Conservation (phyloP, 2,797 vertebrate genomes). For the Peromyscus nudipes region DNA sequence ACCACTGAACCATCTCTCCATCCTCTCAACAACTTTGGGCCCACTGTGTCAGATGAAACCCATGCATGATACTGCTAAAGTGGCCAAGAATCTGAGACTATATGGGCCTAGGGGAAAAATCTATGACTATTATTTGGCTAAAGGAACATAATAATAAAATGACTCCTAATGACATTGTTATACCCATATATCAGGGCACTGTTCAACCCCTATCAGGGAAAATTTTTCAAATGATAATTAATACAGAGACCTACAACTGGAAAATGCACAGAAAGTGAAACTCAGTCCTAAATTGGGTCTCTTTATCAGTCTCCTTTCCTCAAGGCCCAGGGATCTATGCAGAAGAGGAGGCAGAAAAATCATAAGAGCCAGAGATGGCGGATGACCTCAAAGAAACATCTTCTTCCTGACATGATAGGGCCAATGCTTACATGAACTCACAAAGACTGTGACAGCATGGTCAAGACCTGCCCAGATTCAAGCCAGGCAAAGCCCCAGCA, state of each 20-base stretch:
- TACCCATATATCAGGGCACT: no score
- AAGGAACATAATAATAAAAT: background rate
- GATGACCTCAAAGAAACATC: background rate
- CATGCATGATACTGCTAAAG: background rate
- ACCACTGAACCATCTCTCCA: background rate
- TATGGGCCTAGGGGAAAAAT: background rate
- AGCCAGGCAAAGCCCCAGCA: background rate
- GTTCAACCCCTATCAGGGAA: background rate
- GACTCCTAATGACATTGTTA: background rate
- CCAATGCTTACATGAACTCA: background rate
- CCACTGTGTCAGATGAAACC: background rate
- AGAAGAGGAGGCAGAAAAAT: background rate
- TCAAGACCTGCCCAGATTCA: background rate
- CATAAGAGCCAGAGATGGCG: background rate
- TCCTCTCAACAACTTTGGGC: background rate
- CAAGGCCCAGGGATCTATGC: no score
- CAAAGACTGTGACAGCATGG: background rate
- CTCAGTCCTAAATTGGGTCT: background rate
- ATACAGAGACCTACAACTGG: background rate
- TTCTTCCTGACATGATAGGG: background rate
- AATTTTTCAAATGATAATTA: background rate
- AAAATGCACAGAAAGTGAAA: background rate
- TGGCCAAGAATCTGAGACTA: background rate
- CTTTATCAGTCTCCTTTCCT: background rate
- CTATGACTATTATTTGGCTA: background rate